Evolutionary conservation across 2,113 vertebrate species (phyloP), one percentile per base, ranked within the genome.

Genomic region (Cephalopholis sonnerati): DNA sequence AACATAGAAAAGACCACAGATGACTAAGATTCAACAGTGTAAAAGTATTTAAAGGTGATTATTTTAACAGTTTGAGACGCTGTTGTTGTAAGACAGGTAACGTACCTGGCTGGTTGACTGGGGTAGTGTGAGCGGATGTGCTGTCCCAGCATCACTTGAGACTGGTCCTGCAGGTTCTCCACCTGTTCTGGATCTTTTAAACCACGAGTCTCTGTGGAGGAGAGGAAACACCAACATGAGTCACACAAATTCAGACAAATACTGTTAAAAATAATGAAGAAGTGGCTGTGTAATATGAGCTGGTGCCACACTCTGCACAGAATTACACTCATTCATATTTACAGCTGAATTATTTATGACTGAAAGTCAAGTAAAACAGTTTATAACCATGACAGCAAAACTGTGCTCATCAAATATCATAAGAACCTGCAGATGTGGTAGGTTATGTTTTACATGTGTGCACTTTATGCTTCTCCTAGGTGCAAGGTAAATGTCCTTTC

Each of bases 111-210:
- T 0, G 97, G 96, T 77, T 99, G 98, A 87, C 93, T 96, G 0
- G 97, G 96, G 83, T 99, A 98, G 71, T 97, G 97, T 4, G 97
- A 97, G 66, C 96, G 96, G 89, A 96, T 97, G 91, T 99, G 98
- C 90, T 99, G 98, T 79, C 96, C 97, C 89, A 99, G 94, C 98
- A 99, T 99, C 94, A 98, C 97, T 55, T 99, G 98, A 0, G 98
- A 98, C 91, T 99, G 98, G 89, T 99, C 98, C 93, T 99, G 98
- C 85, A 99, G 94, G 90, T 98, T 97, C 93, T 99, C 98, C 86
- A 99, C 98, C 13, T 98, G 98, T 62, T 99, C 98, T 0, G 98
- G 97, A 83, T 99, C 98, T 90, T 99, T 99, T 90, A 99, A 88
- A 61, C 98, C 98, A 0, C 96, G 95, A 0, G 97, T 98, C 94